Evolutionary conservation across 2,888 invertebrate species (phyloP), one percentile per base, ranked within the genome.

Genomic region (Piscicola geometra): DNA sequence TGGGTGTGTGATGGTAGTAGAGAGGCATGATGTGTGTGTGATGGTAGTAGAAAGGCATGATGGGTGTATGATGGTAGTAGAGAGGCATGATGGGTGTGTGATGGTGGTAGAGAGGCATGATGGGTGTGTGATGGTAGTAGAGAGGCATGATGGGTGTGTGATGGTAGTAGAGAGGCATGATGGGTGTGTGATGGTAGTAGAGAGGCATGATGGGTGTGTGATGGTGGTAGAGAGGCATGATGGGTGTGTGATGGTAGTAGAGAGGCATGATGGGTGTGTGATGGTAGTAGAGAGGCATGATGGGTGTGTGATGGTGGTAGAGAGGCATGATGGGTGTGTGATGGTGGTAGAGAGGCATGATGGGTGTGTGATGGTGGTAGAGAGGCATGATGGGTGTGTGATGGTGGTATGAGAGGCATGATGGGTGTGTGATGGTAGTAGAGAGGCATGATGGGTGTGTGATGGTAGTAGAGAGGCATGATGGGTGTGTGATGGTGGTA

Each of bases 401-500:
- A 64, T 64, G 64, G 21, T 30, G 64, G 30, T 64, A n/a, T 64
- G 64, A 21, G 5, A n/a, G 30, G 5, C 9, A 21, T 3, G 64
- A 3, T 64, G 64, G 64, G 5, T 5, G 64, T 64, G 64, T 5
- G 5, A 15, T 41, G 41, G 41, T 41, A 15, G 41, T 41, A n/a
- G n/a, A n/a, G n/a, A n/a, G 41, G 41, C 15, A 15, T 41, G 41
- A 41, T 41, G 41, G 15, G 5, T 5, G 41, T 41, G 41, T 41
- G 41, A 15, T 41, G 41, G 41, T 41, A 15, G 41, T 41, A 15
- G 41, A 9, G 41, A 9, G 41, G 41, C 15, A 15, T 41, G 41
- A n/a, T 64, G 64, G 64, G 5, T 3, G n/a, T n/a, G 30, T 64
- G 64, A 64, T 64, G 64, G 21, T 64, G 64, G 64, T 64, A n/a